Base-by-base conservation (phyloP, 2,113 vertebrate genomes). In the Grammomys surdaster region DNA sequence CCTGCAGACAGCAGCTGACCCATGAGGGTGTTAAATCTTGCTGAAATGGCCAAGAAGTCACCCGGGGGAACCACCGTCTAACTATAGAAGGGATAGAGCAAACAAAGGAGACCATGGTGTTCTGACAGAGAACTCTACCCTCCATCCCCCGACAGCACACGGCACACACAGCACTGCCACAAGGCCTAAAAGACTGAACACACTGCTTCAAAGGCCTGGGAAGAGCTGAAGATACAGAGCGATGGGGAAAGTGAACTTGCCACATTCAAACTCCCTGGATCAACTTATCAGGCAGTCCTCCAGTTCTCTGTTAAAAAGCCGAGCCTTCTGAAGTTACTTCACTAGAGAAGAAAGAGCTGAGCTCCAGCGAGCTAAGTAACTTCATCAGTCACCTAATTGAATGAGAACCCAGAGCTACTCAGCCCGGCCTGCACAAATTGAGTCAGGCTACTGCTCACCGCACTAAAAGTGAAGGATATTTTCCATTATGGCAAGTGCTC, bases 401-500 rank as follows among this genome's bases (percentile, higher is more conserved):
- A 96, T 90, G 96, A 97, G 97, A 95, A 97, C 97, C 97, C 97
- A 96, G 77, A 97, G 97, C 96, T 88, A 89, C 96, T 95, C 56
- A 51, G 96, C 84, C 96, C n/a, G n/a, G 95, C 92, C 93, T 95
- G 97, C 89, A 95, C 97, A 97, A 97, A 98, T 96, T 97, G 97
- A 97, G 96, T 93, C 77, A 0, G 94, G 95, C 96, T 91, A 40
- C 90, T 67, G 91, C 92, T 65, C 6, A 20, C 86, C 0, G 65
- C 91, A 95, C 97, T 97, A 96, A 97, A 98, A 97, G 97, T 97
- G 97, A 97, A 97, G 95, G 95, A 92, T 97, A 97, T 97, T 97
- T 98, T 97, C 96, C 95, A 97, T 98, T 97, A 98, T 9, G 77
- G 97, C 96, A 97, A 97, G 96, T 96, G 96, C 80, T 97, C 97